Conservation (phyloP, 2,113 vertebrate genomes). For the Apistogramma diplotaenia region DNA sequence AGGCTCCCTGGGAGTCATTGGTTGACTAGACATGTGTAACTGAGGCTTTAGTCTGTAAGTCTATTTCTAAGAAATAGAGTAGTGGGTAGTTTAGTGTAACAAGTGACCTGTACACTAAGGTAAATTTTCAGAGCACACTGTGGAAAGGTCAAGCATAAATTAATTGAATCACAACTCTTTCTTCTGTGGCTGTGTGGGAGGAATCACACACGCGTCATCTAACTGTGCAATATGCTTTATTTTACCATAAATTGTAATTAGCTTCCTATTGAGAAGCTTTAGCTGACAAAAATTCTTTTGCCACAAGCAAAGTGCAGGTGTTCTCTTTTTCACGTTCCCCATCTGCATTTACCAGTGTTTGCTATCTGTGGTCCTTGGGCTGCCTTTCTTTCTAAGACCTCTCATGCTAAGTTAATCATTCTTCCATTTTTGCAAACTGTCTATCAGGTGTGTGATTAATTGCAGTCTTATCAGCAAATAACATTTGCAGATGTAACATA, state of each 20-base stretch:
- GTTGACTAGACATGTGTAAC: no score
- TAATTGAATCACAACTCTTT: not conserved
- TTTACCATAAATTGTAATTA: conserved; percentile 63
- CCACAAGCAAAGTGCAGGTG: conserved; percentile 46
- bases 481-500: no score
- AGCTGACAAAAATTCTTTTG: conserved; percentile 42
- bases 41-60: no score
- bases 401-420: not conserved
- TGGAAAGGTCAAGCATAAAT: not conserved
- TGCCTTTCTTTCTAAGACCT: not conserved
- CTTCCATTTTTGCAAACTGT: not conserved
- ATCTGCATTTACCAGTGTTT: conserved; percentile 20
- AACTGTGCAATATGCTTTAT: conserved; percentile 27
- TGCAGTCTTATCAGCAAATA: not conserved
- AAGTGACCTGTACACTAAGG: not conserved
- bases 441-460: not conserved
- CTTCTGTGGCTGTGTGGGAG: not conserved
- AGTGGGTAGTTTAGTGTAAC: not conserved
- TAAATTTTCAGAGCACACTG: not conserved
- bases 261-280: conserved; percentile 46
- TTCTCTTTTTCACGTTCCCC: not conserved
- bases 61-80: not conserved
- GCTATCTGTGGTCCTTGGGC: not conserved
- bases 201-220: conserved; percentile 6
- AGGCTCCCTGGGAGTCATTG: no score